Conservation (phyloP, 2,113 vertebrate genomes). For the Rynchops niger region DNA sequence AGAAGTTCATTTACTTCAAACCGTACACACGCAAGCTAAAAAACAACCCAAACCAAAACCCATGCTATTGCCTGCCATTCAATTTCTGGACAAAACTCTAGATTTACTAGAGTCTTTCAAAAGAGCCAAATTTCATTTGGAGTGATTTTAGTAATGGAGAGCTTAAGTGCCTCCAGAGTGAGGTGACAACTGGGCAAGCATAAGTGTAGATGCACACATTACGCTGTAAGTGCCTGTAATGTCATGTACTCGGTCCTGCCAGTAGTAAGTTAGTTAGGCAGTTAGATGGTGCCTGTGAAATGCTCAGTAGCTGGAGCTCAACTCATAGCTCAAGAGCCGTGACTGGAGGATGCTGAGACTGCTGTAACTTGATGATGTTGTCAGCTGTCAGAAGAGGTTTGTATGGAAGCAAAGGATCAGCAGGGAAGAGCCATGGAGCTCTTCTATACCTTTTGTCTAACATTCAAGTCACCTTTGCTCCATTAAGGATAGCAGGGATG, state of each 20-base stretch:
- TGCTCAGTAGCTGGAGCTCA: not conserved
- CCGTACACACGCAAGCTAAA: not conserved
- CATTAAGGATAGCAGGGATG: not conserved
- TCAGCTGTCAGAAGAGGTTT: not conserved
- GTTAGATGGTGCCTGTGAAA: not conserved
- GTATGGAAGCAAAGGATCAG: not conserved
- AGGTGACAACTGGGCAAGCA: not conserved
- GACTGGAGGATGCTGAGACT: not conserved
- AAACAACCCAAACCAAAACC: fast-evolving
- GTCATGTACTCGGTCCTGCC: not conserved
- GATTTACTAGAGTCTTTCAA: not conserved
- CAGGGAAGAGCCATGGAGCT: not conserved
- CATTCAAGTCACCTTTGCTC: not conserved
- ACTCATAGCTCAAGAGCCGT: not conserved
- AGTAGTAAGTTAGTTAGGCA: not conserved
- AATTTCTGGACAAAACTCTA: not conserved
- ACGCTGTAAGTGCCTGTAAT: not conserved
- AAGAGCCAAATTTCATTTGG: not conserved
- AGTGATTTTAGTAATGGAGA: not conserved
- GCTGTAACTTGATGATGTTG: not conserved
- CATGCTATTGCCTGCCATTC: not conserved
- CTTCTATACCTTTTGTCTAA: not conserved
- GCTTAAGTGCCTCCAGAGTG: not conserved
- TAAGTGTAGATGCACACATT: not conserved
- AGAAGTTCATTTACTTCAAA: not conserved